Percentiles rank a stretch among this genome's conserved stretches.
These are phyloP conservation scores for Silurus lanzhouensis DNA, from an alignment of 2,797 vertebrate species.

Conservation along the genomic window DNA sequence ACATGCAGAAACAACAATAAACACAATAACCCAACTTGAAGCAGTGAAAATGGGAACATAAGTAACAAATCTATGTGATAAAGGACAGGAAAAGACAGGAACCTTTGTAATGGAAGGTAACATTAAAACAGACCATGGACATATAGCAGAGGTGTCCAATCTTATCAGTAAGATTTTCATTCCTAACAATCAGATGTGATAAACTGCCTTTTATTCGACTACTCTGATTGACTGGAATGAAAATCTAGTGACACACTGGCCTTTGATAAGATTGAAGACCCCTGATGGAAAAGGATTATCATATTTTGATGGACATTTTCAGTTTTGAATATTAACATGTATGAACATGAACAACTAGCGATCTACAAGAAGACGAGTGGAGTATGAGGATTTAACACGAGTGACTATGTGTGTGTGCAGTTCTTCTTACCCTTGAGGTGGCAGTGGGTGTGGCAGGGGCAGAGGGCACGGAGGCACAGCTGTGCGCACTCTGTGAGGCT, in stretches of 20 bases:
- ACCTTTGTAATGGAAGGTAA: neutral
- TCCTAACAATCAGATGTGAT: neutral
- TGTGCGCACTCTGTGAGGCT: slow-evolving; percentile 93
- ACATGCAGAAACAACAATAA: slow-evolving; percentile 66
- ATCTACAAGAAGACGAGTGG: neutral
- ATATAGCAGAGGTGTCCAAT: neutral
- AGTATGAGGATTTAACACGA: neutral
- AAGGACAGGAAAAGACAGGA: slow-evolving; percentile 2
- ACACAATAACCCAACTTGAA: slow-evolving; percentile 42
- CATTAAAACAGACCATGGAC: slow-evolving; percentile 6
- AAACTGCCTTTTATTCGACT: neutral
- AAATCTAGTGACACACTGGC: neutral
- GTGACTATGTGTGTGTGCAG: neutral
- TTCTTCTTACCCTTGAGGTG: slow-evolving; percentile 83
- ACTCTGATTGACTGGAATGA: neutral
- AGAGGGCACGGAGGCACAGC: slow-evolving; percentile 90
- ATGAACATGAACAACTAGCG: neutral
- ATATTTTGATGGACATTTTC: neutral
- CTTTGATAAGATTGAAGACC: neutral
- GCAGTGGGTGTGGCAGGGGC: slow-evolving; percentile 89
- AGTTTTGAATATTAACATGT: neutral
- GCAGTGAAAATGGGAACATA: slow-evolving; percentile 34
- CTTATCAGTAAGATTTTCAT: neutral
- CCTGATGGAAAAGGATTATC: neutral
- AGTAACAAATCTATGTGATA: slow-evolving; percentile 7